Conservation (phyloP, 2,113 vertebrate species). For the Gobius niger region DNA sequence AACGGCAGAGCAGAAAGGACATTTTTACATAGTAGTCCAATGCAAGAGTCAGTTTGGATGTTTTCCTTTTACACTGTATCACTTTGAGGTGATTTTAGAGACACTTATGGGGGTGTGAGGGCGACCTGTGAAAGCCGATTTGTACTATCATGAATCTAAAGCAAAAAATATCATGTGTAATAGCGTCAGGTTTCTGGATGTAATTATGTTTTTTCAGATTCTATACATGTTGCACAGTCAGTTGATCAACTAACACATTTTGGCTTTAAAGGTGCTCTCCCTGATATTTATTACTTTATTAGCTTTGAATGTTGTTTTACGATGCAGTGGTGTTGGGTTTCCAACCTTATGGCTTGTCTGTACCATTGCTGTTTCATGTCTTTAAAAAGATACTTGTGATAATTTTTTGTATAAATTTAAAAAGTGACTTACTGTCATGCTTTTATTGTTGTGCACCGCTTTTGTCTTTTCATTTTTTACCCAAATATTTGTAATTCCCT, state of each 20-base stretch:
- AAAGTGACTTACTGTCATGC: constrained; percentile 60
- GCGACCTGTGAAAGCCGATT: constrained; percentile 15
- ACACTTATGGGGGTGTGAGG: constrained; percentile 15
- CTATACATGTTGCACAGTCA: constrained; percentile 61
- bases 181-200: constrained; percentile 41
- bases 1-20: neutral
- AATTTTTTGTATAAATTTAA: constrained; percentile 44
- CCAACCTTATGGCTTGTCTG: constrained; percentile 47
- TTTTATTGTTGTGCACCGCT: constrained; percentile 26
- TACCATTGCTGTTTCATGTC: constrained; percentile 15
- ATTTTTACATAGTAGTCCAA: neutral
- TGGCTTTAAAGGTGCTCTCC: constrained; percentile 73
- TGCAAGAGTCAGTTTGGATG: constrained; percentile 5
- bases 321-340: constrained; percentile 62
- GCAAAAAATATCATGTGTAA: constrained; percentile 40
- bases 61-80: constrained; percentile 31
- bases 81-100: constrained; percentile 28
- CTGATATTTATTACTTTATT: constrained; percentile 75
- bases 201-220: constrained; percentile 40
- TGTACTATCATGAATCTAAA: constrained; percentile 48
- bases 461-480: constrained; percentile 34
- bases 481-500: constrained; percentile 19
- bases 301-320: constrained; percentile 39
- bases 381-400: constrained; percentile 29
- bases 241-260: constrained; percentile 69